Conservation (phyloP, 2,888 invertebrate genomes). For the Pollenia angustigena region DNA sequence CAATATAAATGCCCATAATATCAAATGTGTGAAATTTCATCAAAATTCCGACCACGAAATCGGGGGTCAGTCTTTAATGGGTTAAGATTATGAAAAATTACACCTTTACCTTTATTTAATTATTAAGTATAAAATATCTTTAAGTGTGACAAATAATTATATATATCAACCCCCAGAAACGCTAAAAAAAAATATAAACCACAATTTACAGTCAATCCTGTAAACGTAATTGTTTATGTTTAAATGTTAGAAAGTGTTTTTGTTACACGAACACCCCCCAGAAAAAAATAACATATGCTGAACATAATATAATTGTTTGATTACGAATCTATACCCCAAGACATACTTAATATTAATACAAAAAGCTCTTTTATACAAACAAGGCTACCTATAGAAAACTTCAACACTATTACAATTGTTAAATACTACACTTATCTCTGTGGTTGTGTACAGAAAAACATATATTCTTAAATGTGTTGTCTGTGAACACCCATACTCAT, state of each 20-base stretch:
- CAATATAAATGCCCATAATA: no score
- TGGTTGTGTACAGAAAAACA: background rate
- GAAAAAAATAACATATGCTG: constrained; percentile 48
- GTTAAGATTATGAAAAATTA: no score
- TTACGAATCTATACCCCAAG: constrained; percentile 53
- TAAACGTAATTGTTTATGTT: constrained; percentile 19
- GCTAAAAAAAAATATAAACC: constrained; percentile 9
- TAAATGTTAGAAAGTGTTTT: background rate
- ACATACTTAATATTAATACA: constrained; percentile 12
- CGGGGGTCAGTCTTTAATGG: no score
- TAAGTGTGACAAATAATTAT: constrained; percentile 43
- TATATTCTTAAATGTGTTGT: background rate
- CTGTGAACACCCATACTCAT: background rate
- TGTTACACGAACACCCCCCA: background rate
- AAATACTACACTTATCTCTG: no score
- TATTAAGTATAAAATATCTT: no score
- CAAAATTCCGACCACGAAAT: no score
- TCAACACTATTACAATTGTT: background rate
- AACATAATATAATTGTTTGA: constrained; percentile 65
- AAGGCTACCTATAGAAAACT: background rate
- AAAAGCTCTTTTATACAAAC: background rate
- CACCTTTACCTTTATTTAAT: no score
- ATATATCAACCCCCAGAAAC: constrained; percentile 8
- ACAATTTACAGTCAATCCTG: constrained; percentile 28
- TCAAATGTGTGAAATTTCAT: no score